phyloP scores from a whole-genome alignment of 2,113 vertebrate genomes.

The human region GRCh38 chr20:42140001-42140500 shows the following conservation, averaged over 20 bases:
- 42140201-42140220: slow-evolving; percentile 54
- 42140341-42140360: background rate
- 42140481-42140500: background rate
- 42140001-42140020: slow-evolving; percentile 72
- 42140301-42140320: background rate
- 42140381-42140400: background rate
- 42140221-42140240: background rate
- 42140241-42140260: background rate
- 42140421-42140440: background rate
- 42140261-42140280: background rate
- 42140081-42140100: slow-evolving; percentile 64
- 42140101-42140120: slow-evolving; percentile 51
- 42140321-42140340: background rate
- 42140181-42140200: slow-evolving; percentile 43
- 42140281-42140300: background rate
- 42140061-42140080: slow-evolving; percentile 71
- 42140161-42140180: slow-evolving; percentile 63
- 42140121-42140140: slow-evolving; percentile 34
- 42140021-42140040: slow-evolving; percentile 65
- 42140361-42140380: background rate
- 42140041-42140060: slow-evolving; percentile 71
- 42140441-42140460: background rate
- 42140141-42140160: slow-evolving; percentile 72
- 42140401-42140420: background rate
- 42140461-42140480: too few relatives aligned